Base-by-base conservation (phyloP, 2,797 vertebrate species). In the Pseudomugil gertrudae region DNA sequence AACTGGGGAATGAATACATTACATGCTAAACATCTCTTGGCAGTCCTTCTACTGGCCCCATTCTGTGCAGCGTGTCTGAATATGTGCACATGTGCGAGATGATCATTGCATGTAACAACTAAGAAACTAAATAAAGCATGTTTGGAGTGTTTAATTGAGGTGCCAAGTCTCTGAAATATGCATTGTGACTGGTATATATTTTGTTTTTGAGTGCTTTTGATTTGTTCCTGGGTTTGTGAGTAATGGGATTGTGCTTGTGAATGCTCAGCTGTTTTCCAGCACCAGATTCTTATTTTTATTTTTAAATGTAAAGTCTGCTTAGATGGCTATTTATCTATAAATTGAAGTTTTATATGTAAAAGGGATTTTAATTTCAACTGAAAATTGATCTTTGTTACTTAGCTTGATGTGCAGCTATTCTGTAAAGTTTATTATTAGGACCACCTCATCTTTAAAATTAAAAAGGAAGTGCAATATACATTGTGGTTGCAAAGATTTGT, bases 1-100 rank as follows among this genome's bases (percentile, higher is more conserved):
- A 64, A 72, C 36, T 52, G 23, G 36, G 23, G 52, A 38, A 64
- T 61, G 43, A 1, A 10, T 78, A 60, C 52, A 80, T 69, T 77
- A 81, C 65, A 52, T 80, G 72, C 76, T 78, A 70, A 78, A 78
- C 64, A 71, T 80, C 59, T 71, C 32, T 78, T 77, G 51, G 50
- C 67, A 68, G 64, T 69, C 48, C 48, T 82, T 72, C 33, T 63
- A 43, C 50, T 85, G 83, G 61, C 80, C 83, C 76, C 79, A 86
- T 88, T 90, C 80, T 86, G 82, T 87, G 69, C 24, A 57, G 10
- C 67, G 48, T 2, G 0, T 54, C 32, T 56, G 47, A 57, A 70
- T 71, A 60, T 57, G 63, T 76, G 69, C 45, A 45, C 9, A 4
- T 11, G 45, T 11, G 10, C 1, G 53, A 61, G 60, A 80, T 63